Evolutionary conservation across 2,113 vertebrate genomes (phyloP).

Genomic region (Calypte anna): DNA sequence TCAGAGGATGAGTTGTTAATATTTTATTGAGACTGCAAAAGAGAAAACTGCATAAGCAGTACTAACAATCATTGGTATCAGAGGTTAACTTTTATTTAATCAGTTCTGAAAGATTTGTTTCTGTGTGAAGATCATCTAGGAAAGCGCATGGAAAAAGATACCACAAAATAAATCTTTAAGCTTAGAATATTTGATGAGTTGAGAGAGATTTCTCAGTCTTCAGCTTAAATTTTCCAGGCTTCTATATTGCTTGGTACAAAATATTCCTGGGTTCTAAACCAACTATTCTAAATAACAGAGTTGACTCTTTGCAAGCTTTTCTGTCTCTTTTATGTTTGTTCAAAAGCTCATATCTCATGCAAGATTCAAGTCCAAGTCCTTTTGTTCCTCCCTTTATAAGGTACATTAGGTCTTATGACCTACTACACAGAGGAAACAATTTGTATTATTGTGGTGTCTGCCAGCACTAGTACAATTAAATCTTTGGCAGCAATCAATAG

Average conservation of each 20-base stretch:
- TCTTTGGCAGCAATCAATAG: not conserved
- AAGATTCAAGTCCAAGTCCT: not conserved
- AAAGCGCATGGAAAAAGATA: not conserved
- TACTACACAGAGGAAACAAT: not conserved
- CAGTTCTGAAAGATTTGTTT: not conserved
- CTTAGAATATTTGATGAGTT: not conserved
- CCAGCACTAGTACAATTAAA: not conserved
- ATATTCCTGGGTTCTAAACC: not conserved
- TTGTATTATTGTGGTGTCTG: not conserved
- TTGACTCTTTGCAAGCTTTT: not conserved
- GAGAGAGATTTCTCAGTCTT: not conserved
- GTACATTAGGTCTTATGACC: not conserved
- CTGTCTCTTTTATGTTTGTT: not conserved
- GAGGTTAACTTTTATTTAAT: not conserved
- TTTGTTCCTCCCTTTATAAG: not conserved
- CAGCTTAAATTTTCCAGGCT: not conserved
- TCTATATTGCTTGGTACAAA: not conserved
- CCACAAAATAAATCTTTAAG: not conserved
- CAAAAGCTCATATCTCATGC: not conserved
- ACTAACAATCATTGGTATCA: not conserved
- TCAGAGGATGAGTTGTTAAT: not conserved
- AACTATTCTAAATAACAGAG: too few species aligned
- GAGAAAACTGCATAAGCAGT: not conserved
- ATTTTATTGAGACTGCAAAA: not conserved
- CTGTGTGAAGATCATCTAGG: not conserved